Percentiles rank a stretch among this genome's conserved stretches.
Conservation (phyloP, 1,140 invertebrate genomes). For the Venustaconcha ellipsiformis region DNA sequence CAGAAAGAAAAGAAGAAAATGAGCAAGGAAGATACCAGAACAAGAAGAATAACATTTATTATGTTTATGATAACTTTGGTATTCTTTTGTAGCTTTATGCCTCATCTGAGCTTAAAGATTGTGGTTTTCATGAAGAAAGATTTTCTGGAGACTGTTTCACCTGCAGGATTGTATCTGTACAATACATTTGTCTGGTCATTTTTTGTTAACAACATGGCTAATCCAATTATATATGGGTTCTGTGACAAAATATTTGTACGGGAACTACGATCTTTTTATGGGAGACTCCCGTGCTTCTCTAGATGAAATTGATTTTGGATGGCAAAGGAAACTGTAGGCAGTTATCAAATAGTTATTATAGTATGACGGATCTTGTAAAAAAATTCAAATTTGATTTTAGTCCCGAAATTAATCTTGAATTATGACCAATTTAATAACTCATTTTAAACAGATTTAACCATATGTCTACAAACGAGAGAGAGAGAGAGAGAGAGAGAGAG, state of each 20-base stretch:
- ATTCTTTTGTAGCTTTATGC: slow-evolving; percentile 50
- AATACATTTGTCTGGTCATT: slow-evolving; percentile 48
- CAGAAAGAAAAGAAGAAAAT: not conserved
- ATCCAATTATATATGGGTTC: slow-evolving; percentile 51
- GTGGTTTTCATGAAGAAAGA: slow-evolving; percentile 32
- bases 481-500: no score
- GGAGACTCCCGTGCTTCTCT: no score
- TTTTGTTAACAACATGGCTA: slow-evolving; percentile 49
- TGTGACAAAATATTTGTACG: slow-evolving; percentile 18
- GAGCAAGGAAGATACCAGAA: slow-evolving; percentile 9
- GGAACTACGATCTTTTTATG: no score
- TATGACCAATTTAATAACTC: no score
- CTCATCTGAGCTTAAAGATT: slow-evolving; percentile 42
- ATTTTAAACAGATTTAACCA: no score
- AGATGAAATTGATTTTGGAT: no score
- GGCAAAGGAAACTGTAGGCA: no score
- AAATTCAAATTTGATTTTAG: no score
- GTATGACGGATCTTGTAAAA: no score
- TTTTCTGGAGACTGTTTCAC: slow-evolving; percentile 20
- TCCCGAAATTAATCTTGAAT: no score
- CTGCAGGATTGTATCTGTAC: slow-evolving; percentile 33
- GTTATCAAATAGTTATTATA: no score
- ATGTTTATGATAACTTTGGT: slow-evolving; percentile 45
- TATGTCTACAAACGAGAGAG: no score
- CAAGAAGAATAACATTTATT: slow-evolving; percentile 45